A percentile compares a stretch with the other conserved stretches of the same genome.
These are phyloP conservation scores for Cepphus grylle DNA, from an alignment of 2,113 vertebrate species.

Conservation along the genomic window DNA sequence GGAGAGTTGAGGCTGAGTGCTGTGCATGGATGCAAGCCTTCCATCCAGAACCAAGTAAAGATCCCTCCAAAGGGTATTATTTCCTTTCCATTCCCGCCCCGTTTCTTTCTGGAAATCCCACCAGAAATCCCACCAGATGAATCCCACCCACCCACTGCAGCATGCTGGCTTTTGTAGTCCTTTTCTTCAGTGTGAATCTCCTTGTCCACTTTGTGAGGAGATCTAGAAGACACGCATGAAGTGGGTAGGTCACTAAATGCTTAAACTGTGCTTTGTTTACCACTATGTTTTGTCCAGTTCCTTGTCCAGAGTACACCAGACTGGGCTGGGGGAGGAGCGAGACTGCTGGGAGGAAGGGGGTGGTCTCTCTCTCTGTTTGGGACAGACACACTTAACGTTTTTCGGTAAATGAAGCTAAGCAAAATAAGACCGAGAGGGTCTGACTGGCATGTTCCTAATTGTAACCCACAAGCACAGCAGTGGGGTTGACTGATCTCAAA, in stretches of 20 bases:
- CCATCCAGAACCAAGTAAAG: not conserved
- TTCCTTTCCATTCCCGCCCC: not conserved
- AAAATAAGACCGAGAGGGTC: not conserved
- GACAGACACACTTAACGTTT: not conserved
- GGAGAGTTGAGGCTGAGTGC: not conserved
- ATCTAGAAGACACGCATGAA: not conserved
- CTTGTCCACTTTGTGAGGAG: not conserved
- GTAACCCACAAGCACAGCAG: not conserved
- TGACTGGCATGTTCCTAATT: not conserved
- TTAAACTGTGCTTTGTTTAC: not conserved
- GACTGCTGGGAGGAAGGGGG: not conserved
- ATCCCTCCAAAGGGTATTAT: not conserved
- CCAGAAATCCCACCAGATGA: not conserved
- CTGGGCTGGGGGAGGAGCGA: not conserved
- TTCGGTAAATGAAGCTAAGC: not conserved
- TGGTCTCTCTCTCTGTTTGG: not conserved
- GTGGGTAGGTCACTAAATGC: not conserved
- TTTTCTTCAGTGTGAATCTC: not conserved
- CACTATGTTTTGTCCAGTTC: not conserved
- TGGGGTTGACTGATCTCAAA: not conserved
- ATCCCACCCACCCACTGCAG: fast-evolving
- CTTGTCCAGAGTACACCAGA: not conserved
- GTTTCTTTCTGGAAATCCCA: not conserved
- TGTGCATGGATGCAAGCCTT: not conserved
- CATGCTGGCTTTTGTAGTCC: not conserved